phyloP scores from a whole-genome alignment of 2,888 invertebrate genomes.

The Pseudanteris insignis region DNA sequence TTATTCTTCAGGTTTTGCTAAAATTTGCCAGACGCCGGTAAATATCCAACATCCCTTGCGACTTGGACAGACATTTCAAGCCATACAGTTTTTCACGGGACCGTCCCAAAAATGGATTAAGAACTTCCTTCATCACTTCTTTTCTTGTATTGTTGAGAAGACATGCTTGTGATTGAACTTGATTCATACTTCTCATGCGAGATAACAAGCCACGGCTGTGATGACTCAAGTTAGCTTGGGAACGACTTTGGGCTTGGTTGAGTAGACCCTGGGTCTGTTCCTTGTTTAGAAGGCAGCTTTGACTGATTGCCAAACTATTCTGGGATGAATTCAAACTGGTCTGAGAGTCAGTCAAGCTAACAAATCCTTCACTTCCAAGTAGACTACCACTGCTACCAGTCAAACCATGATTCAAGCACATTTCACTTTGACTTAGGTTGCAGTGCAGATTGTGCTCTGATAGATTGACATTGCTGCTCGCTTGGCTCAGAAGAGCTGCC shows the following conservation, averaged over 20 bases:
- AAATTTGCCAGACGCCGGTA: constrained; percentile 64
- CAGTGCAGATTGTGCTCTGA: constrained; percentile 49
- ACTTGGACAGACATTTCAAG: constrained; percentile 66
- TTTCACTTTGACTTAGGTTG: constrained; percentile 67
- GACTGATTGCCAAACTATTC: constrained; percentile 59
- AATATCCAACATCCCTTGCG: constrained; percentile 67
- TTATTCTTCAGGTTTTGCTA: constrained; percentile 51
- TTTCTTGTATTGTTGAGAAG: constrained; percentile 51
- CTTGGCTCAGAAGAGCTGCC: constrained; percentile 61
- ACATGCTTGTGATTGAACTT: constrained; percentile 65
- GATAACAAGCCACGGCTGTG: constrained; percentile 58
- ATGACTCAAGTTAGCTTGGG: constrained; percentile 59
- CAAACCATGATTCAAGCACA: constrained; percentile 63
- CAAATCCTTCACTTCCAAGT: constrained; percentile 57
- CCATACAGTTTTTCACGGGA: constrained; percentile 68
- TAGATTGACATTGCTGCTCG: constrained; percentile 58
- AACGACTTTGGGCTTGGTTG: constrained; percentile 60
- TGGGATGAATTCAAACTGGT: constrained; percentile 60
- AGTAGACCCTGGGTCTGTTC: constrained; percentile 63
- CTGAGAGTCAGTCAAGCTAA: constrained; percentile 60
- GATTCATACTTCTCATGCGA: constrained; percentile 59
- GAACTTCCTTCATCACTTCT: constrained; percentile 38
- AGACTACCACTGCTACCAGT: constrained; percentile 57
- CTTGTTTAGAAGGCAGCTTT: constrained; percentile 61
- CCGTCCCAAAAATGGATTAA: constrained; percentile 60